Base-by-base conservation (phyloP, 2,797 vertebrate species). In the Columba guinea region DNA sequence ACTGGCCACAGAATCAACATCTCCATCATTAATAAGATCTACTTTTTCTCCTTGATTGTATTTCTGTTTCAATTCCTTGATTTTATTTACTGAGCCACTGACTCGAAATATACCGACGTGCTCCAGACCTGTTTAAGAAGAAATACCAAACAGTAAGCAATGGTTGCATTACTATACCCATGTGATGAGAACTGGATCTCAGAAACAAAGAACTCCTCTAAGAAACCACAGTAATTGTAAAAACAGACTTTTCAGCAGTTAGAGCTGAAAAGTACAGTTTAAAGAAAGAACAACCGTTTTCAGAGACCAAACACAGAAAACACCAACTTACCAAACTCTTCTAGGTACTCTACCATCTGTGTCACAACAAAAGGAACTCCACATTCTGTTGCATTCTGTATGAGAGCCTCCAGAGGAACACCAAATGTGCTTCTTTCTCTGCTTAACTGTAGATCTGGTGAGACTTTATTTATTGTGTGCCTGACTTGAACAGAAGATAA, bases 261-360 rank as follows among this genome's bases (percentile, higher is more conserved):
- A 41, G 5, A 58, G 39, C 9, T 82, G 20, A 56, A 52, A 71
- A 80, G 20, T 24, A 68, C 27, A 59, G 13, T 11, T 87, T 60
- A 71, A 78, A 68, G n/a, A 67, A 80, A 71, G 11, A 63, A 32
- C 12, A 76, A 12, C 13, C 18, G 4, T 51, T 80, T 87, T 59
- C 22, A 87, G 28, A 75, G 37, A 37, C 16, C 1, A 0, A 70
- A 22, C 10, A 68, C 24, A 41, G 44, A 90, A 81, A 83, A 55
- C 3, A 13, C 1, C 3, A 60, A 84, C 90, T 96, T 97, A 98
- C 98, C 98, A 65, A 98, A 97, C 13, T 84, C 95, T 86, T 98
- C 97, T 53, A 99, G 96, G 93, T 98, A 98, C 63, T 98, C 97
- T 90, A 99, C 98, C 97, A 98, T 98, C 89, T 98, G 95, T 88